Evolutionary conservation across 1,140 invertebrate genomes (phyloP).

Genomic region (Lutraria rhynchaena): DNA sequence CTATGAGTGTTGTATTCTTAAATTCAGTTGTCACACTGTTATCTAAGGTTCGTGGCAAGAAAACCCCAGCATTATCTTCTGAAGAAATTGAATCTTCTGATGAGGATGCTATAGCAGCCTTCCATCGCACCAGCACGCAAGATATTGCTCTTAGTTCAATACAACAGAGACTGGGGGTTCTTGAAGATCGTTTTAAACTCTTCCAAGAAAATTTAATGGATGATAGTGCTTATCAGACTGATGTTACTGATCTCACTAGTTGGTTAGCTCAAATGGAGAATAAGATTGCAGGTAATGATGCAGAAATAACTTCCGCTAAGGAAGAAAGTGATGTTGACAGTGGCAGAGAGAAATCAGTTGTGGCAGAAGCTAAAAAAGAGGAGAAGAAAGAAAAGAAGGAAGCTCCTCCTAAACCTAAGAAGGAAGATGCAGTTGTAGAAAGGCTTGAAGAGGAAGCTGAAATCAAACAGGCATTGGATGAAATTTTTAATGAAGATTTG

Average conservation of each 20-base stretch:
- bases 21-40: constrained; percentile 19
- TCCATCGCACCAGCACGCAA: constrained; percentile 37
- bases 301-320: neutral
- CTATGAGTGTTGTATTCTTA: neutral
- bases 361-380: neutral
- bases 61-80: neutral
- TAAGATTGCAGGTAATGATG: constrained; percentile 10
- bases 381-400: constrained; percentile 19
- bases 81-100: constrained; percentile 34
- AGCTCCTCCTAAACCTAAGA: constrained; percentile 8
- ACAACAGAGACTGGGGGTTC: constrained; percentile 32
- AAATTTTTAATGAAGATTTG: constrained; percentile 34
- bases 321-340: constrained; percentile 17
- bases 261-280: constrained; percentile 62
- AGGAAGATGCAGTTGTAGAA: constrained; percentile 31
- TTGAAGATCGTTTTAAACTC: constrained; percentile 62
- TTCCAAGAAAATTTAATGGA: constrained; percentile 64
- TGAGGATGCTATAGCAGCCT: constrained; percentile 45
- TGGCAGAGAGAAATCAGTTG: constrained; percentile 28
- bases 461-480: constrained; percentile 47
- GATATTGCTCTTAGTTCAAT: constrained; percentile 53
- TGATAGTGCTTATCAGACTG: constrained; percentile 65
- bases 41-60: constrained; percentile 11
- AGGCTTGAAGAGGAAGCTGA: constrained; percentile 44
- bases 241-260: constrained; percentile 57